A percentile compares a stretch with the other conserved stretches of the same genome.
Conservation (phyloP, 1,140 invertebrate species). For the Chelonus insularis region DNA sequence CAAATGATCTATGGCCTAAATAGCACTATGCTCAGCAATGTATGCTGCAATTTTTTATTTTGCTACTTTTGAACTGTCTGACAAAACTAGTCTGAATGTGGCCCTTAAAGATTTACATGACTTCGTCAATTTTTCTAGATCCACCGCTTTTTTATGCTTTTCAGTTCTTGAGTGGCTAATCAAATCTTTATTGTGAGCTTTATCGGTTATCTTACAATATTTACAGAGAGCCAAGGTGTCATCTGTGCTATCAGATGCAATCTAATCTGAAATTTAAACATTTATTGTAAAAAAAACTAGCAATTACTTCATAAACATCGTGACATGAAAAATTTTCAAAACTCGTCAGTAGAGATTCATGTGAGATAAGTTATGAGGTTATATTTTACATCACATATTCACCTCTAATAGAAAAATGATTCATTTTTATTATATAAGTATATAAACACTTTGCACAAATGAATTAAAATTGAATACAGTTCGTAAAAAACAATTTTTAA, state of each 20-base stretch:
- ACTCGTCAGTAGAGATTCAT: no score
- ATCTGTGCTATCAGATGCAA: background rate
- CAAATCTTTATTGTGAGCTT: slow-evolving; percentile 21
- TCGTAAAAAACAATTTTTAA: no score
- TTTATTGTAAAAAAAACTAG: background rate
- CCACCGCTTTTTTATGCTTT: slow-evolving; percentile 18
- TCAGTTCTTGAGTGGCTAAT: slow-evolving; percentile 7
- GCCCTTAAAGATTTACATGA: background rate
- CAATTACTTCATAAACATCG: background rate
- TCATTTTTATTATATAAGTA: no score
- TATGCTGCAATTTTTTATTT: slow-evolving; percentile 49
- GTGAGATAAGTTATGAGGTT: no score
- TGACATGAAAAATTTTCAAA: background rate
- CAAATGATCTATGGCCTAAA: slow-evolving; percentile 44
- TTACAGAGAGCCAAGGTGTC: background rate
- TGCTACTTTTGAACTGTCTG: slow-evolving; percentile 35
- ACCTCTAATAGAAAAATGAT: no score
- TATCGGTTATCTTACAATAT: background rate
- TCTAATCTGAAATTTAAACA: background rate
- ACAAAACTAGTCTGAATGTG: slow-evolving; percentile 12
- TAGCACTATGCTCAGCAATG: slow-evolving; percentile 45
- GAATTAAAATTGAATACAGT: background rate
- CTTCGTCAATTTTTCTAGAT: slow-evolving; percentile 7
- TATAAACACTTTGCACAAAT: background rate
- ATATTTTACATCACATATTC: no score